Base-by-base conservation (phyloP, 2,797 vertebrate species). In the Pseudomugil gertrudae region DNA sequence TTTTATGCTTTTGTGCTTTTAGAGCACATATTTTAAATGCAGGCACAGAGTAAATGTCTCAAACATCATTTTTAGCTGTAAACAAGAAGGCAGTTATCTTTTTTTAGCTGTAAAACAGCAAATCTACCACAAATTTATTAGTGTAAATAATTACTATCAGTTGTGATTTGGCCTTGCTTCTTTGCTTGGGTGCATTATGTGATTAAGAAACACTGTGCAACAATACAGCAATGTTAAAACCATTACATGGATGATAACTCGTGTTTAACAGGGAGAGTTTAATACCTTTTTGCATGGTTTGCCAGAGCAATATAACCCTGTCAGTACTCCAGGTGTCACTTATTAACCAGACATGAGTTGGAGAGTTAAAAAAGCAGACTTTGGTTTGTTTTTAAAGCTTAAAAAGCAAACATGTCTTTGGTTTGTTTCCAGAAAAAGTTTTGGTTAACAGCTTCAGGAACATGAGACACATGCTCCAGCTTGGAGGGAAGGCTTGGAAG, bases 331-430 rank as follows among this genome's bases (percentile, higher is more conserved):
- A 29, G 8, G 43, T 47, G 76, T 84, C 45, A 87, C 55, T 79
- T 8, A 89, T 88, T 87, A 82, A 88, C 85, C 60, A 66, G 13
- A 54, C 27, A 54, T 52, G 1, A 30, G 29, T 61, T 52, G 32
- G 21, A n/a, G 62, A 51, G 2, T 9, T 9, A 5, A 57, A 66
- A 57, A 36, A 5, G 33, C 45, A 84, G 79, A 84, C 84, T 86
- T 86, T 87, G 85, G 72, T 79, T 83, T 83, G 57, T 75, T 78
- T 55, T 66, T 62, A 23, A 58, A 52, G n/a, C 9, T 50, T 0
- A 6, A 64, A 52, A 52, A 14, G 10, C 47, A 33, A 63, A 65
- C 54, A 6, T 19, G 19, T n/a, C 15, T 48, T 50, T 65, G 35
- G 24, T 26, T 2, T 36, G 65, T 26, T 64, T 74, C 38, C 62